phyloP scores from a whole-genome alignment of 2,888 invertebrate genomes.

The Artemia sp. region DNA sequence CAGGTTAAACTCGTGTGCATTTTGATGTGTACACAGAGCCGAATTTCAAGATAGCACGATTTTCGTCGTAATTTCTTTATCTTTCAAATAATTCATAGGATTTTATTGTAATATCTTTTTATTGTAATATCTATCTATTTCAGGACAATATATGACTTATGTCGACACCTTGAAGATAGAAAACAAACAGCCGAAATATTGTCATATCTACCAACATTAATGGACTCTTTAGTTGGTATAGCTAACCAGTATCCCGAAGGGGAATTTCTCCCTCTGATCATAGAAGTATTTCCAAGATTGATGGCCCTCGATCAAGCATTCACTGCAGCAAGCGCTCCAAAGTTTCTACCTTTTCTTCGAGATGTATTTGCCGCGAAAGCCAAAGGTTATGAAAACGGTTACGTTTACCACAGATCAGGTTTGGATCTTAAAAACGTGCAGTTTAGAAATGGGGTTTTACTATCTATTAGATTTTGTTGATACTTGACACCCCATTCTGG shows the following conservation, averaged over 20 bases:
- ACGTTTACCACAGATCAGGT: too few relatives aligned
- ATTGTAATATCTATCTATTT: conserved; percentile 12
- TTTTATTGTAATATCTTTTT: conserved; percentile 23
- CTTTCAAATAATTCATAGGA: background rate
- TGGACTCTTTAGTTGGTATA: conserved; percentile 39
- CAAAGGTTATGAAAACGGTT: background rate
- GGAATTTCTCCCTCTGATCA: conserved; percentile 45
- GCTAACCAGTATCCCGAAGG: conserved; percentile 38
- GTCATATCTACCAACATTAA: conserved; percentile 36
- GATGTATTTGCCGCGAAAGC: background rate
- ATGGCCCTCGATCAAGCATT: background rate
- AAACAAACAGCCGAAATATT: conserved; percentile 33
- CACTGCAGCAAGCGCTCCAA: background rate
- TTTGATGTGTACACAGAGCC: too few relatives aligned
- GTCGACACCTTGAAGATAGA: conserved; percentile 37
- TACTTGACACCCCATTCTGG: too few relatives aligned
- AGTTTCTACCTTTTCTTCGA: background rate
- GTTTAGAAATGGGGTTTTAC: too few relatives aligned
- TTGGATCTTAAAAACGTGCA: too few relatives aligned
- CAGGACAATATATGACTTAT: conserved; percentile 37
- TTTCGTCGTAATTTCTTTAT: background rate
- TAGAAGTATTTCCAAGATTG: conserved; percentile 47
- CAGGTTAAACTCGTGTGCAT: too few relatives aligned
- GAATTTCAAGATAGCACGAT: background rate
- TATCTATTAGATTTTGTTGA: too few relatives aligned